Evolutionary conservation across 2,113 vertebrate species (phyloP), one percentile per base, ranked within the genome.

Genomic region (Triplophysa dalaica): DNA sequence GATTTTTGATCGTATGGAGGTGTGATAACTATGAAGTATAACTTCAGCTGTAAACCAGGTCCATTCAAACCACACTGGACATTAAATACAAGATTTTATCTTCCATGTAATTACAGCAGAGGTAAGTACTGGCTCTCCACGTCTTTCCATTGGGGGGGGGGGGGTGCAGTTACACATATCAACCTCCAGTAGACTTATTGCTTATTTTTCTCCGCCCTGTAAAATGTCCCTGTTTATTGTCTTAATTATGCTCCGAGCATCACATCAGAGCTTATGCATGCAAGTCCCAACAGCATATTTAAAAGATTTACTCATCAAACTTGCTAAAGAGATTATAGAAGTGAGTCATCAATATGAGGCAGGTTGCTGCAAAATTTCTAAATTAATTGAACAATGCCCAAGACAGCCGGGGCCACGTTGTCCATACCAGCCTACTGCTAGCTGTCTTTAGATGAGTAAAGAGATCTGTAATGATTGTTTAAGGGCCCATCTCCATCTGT

Each of bases 381-480:
- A 89, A 89, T 87, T 87, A 87, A 88, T 75, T 86, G 82, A 81
- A 48, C 62, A 54, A 33, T 78, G 80, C 79, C 75, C 60, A 78
- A 68, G 58, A 82, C 85, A 87, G 84, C 85, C 87, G 87, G 83
- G 84, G 81, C 84, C 72, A 66, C 56, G 52, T 66, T 83, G 74
- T 50, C 41, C 83, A 87, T 85, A 79, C 79, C 79, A 41, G 48
- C 77, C 77, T 69, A 45, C 83, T 33, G 52, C 74, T 48, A 81
- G 50, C 63, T 22, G 78, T 77, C 52, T 78, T 70, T 38, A 12
- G 81, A 79, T 85, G 86, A 19, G 75, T 80, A 79, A 88, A 22
- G 29, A 21, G 79, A 90, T 86, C 80, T 68, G 21, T 84, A 67
- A 76, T 80, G 81, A 79, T 82, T 78, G 78, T 79, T 75, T 70